phyloP scores from a whole-genome alignment of 2,113 vertebrate genomes.

The Limnothrissa miodon region DNA sequence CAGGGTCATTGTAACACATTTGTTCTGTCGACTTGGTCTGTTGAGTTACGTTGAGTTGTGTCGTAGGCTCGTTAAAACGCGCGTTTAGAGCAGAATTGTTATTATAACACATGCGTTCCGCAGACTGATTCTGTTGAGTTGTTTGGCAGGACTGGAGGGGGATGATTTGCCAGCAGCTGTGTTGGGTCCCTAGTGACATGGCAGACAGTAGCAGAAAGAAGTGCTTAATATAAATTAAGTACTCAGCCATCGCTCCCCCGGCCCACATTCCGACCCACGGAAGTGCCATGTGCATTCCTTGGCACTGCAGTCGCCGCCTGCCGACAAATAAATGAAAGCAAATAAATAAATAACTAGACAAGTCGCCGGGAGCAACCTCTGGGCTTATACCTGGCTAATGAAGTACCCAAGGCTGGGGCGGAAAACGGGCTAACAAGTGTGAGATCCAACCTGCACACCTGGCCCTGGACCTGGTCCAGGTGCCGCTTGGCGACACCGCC shows the following conservation, averaged over 20 bases:
- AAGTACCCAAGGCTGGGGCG: conserved; percentile 50
- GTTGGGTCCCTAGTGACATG: background rate
- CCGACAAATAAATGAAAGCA: background rate
- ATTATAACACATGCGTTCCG: background rate
- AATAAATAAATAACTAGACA: conserved; percentile 41
- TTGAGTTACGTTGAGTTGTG: background rate
- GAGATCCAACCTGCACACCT: conserved; percentile 58
- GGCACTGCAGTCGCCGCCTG: background rate
- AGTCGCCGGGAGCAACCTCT: conserved; percentile 46
- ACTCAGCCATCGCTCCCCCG: background rate
- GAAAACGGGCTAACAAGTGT: conserved; percentile 57
- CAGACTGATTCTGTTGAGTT: background rate
- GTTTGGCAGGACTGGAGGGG: too few species aligned
- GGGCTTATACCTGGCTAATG: conserved; percentile 53
- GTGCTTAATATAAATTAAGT: background rate
- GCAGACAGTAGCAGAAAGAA: background rate
- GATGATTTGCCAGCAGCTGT: background rate
- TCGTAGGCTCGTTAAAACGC: too few species aligned
- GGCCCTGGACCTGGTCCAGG: conserved; percentile 52
- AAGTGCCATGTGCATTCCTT: background rate
- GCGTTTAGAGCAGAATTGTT: too few species aligned
- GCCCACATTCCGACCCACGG: too few species aligned
- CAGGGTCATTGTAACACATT: background rate
- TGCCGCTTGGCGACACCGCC: conserved; percentile 24
- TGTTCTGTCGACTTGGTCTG: background rate